A percentile compares a stretch with the other conserved stretches of the same genome.
These are phyloP conservation scores for Columbina picui DNA, from an alignment of 2,113 vertebrate genomes.

Conservation along the genomic window DNA sequence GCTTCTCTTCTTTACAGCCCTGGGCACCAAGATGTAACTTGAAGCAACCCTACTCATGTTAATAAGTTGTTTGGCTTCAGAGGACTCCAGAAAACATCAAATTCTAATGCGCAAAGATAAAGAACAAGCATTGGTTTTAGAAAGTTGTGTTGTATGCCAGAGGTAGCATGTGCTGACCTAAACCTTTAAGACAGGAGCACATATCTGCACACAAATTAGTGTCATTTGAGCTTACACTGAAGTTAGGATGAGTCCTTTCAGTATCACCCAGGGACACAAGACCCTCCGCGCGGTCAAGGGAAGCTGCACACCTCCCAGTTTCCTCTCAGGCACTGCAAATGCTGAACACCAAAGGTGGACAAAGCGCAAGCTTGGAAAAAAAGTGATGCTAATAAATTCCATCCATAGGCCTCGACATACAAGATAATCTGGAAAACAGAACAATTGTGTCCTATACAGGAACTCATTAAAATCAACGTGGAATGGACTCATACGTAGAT, in stretches of 20 bases:
- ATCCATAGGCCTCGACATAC: background rate
- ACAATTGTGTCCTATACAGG: background rate
- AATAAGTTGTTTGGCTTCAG: background rate
- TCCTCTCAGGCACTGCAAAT: background rate
- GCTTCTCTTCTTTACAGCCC: background rate
- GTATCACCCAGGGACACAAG: background rate
- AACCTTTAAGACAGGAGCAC: background rate
- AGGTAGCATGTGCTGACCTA: background rate
- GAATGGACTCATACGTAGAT: background rate
- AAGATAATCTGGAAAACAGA: background rate
- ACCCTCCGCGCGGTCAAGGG: background rate
- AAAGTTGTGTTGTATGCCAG: background rate
- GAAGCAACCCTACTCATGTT: background rate
- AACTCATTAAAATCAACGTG: background rate
- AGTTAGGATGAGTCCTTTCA: background rate
- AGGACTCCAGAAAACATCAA: background rate
- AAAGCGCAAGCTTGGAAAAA: background rate
- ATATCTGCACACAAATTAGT: background rate
- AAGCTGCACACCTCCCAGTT: background rate
- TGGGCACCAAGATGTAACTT: background rate
- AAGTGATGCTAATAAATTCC: background rate
- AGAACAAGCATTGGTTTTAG: background rate
- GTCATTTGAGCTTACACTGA: background rate
- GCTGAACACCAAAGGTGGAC: background rate
- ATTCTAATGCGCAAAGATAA: background rate